Base-by-base conservation (phyloP, 2,113 vertebrate genomes). In the Rhinolophus ferrumequinum region DNA sequence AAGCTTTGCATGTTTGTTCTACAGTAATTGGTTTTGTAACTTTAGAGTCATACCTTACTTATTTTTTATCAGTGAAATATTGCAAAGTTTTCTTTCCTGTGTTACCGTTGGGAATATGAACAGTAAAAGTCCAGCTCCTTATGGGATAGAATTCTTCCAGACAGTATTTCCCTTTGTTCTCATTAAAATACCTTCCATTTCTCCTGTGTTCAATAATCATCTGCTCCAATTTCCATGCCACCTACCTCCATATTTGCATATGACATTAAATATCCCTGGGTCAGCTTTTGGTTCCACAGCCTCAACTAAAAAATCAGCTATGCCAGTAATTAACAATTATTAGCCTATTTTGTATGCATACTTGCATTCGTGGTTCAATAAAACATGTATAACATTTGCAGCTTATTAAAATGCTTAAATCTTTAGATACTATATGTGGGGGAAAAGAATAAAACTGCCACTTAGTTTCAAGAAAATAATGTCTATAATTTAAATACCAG, bases 391-490 rank as follows among this genome's bases (percentile, higher is more conserved):
- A 72, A 73, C 21, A 21, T 24, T 35, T 50, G 26, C 15, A 60
- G 38, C 8, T 82, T 88, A 95, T 81, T 82, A 67, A 75, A 82
- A 81, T 8, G 2, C 38, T 88, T 87, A 81, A 92, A 81, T 87
- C 35, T 47, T 64, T 54, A 56, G 35, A 28, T 86, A 38, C 30
- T 18, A 16, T 18, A 22, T 54, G 5, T 3, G 35, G 14, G 18
- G 18, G 50, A 54, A 72, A 52, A 52, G 6, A 44, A 38, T 56
- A 76, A 94, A 82, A 66, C 16, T 35, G 56, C 47, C 67, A 94
- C 67, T 56, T 14, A 56, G 58, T 75, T 75, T 82, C 38, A 90
- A 83, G 50, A 83, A 75, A 47, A 76, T 67, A 58, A 76, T 69
- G 30, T 24, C 12, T 30, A 24, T 47, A n/a, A n/a, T 73, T 73